These are phyloP conservation scores for Mythimna ferrago DNA, from an alignment of 2,888 invertebrate species.

Conservation along the genomic window DNA sequence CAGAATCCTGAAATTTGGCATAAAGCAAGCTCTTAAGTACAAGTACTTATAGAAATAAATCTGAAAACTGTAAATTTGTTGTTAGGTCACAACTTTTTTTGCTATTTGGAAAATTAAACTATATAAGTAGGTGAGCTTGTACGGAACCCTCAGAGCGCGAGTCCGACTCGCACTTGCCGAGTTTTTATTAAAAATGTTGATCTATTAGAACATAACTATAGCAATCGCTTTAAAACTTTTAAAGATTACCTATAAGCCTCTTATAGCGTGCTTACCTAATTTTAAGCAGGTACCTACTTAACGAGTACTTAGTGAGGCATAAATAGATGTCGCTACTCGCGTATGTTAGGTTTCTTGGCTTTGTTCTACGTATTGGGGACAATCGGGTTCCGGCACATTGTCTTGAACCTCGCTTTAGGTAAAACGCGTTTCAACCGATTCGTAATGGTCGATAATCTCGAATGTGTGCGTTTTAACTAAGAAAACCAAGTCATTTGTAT, in stretches of 20 bases:
- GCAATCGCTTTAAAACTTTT: not conserved
- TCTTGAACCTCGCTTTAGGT: conserved; percentile 14
- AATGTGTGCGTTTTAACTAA: conserved; percentile 17
- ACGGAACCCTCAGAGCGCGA: too few species aligned
- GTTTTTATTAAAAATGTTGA: too few species aligned
- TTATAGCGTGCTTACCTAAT: not conserved
- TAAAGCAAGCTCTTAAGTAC: too few species aligned
- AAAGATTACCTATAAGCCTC: not conserved
- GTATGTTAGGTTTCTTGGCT: conserved; percentile 1
- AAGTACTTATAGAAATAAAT: too few species aligned
- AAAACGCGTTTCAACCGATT: conserved; percentile 35
- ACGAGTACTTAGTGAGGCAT: not conserved
- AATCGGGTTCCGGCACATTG: conserved; percentile 22
- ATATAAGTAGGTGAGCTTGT: too few species aligned
- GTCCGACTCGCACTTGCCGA: too few species aligned
- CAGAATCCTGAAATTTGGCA: too few species aligned
- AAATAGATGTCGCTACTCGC: not conserved
- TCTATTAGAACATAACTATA: not conserved
- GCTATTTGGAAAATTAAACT: too few species aligned
- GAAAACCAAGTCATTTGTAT: conserved; percentile 14
- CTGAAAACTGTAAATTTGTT: too few species aligned
- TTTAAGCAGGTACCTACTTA: not conserved
- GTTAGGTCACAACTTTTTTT: too few species aligned
- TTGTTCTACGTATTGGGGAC: conserved; percentile 25
- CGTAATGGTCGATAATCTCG: conserved; percentile 8